Conservation (phyloP, 2,113 vertebrate genomes). For the Mormyrus lacerda region DNA sequence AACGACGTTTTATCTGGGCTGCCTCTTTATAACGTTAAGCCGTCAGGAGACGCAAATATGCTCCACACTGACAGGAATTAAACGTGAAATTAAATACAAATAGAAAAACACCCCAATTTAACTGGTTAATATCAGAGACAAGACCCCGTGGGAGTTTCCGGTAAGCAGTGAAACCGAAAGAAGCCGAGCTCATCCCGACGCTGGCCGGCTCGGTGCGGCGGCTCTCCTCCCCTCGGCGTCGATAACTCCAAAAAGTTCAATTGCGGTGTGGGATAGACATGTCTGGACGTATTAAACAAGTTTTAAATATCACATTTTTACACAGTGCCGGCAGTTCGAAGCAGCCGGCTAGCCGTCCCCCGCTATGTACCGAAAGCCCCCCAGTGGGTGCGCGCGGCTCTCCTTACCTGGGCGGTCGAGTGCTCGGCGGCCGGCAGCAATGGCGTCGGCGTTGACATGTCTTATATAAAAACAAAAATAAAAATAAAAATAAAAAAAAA, state of each 20-base stretch:
- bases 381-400: background rate
- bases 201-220: background rate
- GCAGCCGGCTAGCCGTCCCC: background rate
- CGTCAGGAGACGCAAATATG: background rate
- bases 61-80: background rate
- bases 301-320: background rate
- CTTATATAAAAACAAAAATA: constrained; percentile 14
- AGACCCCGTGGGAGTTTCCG: background rate
- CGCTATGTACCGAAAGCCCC: background rate
- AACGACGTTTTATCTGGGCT: background rate
- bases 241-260: background rate
- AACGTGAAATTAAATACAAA: background rate
- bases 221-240: background rate
- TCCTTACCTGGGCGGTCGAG: constrained; percentile 36
- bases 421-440: constrained; percentile 33
- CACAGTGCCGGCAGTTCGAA: background rate
- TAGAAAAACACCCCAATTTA: background rate
- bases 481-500: constrained; percentile 4
- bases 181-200: background rate
- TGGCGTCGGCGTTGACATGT: constrained; percentile 39
- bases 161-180: background rate
- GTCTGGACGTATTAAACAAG: background rate
- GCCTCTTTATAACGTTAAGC: background rate
- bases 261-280: background rate
- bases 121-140: background rate